Conservation (phyloP, 2,797 vertebrate genomes). For the Pseudocheirus occidentalis region DNA sequence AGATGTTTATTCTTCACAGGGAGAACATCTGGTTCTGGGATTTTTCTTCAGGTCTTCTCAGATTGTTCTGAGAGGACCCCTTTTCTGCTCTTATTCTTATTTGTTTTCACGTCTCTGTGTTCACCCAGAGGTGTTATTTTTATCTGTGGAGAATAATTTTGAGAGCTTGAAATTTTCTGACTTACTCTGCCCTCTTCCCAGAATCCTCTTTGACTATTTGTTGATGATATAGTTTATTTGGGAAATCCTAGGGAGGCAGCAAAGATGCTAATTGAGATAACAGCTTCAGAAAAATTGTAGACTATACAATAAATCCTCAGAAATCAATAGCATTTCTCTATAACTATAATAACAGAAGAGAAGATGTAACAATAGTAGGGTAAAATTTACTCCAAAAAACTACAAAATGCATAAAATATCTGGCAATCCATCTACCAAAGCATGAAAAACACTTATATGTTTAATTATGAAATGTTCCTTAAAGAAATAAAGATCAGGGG, state of each 20-base stretch:
- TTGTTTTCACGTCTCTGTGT: too few species aligned
- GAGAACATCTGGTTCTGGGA: too few species aligned
- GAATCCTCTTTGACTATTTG: background rate
- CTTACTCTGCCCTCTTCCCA: too few species aligned
- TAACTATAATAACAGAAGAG: background rate
- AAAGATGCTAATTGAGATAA: background rate
- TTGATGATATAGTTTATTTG: background rate
- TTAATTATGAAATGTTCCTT: background rate
- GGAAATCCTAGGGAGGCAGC: background rate
- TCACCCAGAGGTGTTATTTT: too few species aligned
- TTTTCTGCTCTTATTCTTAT: too few species aligned
- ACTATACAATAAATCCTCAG: background rate
- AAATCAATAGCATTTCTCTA: background rate
- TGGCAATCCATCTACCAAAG: too few species aligned
- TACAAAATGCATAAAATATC: background rate
- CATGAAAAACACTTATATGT: too few species aligned
- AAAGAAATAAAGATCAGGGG: background rate
- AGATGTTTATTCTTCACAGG: too few species aligned
- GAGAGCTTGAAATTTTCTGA: too few species aligned
- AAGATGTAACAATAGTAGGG: background rate
- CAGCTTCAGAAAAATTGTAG: background rate
- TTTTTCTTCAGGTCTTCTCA: too few species aligned
- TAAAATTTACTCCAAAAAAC: background rate
- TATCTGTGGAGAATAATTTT: too few species aligned
- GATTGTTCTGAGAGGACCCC: too few species aligned